Conservation (phyloP, 2,113 vertebrate species). For the Dipodomys ordii region DNA sequence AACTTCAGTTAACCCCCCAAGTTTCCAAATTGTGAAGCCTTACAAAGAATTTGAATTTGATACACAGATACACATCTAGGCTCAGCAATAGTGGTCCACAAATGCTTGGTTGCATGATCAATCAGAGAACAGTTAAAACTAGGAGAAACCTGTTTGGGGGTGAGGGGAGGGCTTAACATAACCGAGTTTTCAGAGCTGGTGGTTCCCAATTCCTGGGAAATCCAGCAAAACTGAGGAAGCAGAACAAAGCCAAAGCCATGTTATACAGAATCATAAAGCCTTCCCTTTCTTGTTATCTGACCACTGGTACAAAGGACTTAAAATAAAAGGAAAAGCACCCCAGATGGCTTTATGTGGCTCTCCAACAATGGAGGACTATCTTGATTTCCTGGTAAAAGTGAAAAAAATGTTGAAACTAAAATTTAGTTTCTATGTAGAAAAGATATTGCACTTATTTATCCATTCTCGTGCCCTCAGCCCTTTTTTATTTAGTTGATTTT, state of each 20-base stretch:
- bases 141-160: neutral
- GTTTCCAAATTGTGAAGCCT: neutral
- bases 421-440: neutral
- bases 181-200: neutral
- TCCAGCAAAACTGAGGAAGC: neutral
- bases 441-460: neutral
- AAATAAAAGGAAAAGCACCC: neutral
- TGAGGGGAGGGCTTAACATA: neutral
- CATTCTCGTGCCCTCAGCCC: too few relatives aligned
- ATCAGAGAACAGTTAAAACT: neutral
- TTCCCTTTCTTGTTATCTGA: neutral
- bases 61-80: neutral
- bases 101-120: neutral
- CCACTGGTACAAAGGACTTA: neutral
- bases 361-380: neutral
- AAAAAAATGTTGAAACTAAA: neutral
- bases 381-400: neutral
- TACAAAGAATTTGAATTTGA: slow-evolving; percentile 6
- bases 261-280: neutral
- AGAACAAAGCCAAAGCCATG: neutral
- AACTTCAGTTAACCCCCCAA: neutral
- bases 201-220: neutral
- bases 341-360: neutral
- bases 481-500: too few relatives aligned
- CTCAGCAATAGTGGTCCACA: neutral